A percentile compares a stretch with the other conserved stretches of the same genome.
phyloP scores from a whole-genome alignment of 2,797 vertebrate species.

The Platalea minor region DNA sequence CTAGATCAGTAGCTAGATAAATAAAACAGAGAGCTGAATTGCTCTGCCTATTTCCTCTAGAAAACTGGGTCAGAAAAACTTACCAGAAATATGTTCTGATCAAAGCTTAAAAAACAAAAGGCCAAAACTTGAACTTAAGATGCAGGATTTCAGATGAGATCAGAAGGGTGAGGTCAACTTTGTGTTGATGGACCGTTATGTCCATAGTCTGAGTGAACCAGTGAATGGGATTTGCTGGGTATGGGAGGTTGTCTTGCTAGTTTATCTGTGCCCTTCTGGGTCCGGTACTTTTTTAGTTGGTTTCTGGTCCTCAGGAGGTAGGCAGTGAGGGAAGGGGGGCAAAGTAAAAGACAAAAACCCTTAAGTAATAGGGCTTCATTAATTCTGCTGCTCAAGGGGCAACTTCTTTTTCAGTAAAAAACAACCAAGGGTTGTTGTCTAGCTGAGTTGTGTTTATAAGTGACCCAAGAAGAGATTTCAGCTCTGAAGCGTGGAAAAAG shows the following conservation, averaged over 20 bases:
- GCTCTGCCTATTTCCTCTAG: neutral
- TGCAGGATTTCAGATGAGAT: neutral
- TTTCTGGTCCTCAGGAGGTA: neutral
- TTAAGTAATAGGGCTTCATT: neutral
- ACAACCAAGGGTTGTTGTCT: neutral
- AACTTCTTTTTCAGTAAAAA: neutral
- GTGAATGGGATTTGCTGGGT: neutral
- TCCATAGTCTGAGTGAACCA: neutral
- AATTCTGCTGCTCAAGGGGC: neutral
- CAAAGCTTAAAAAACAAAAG: neutral
- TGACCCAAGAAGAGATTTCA: neutral
- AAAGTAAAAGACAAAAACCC: neutral
- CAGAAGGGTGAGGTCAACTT: neutral
- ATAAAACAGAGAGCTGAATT: neutral
- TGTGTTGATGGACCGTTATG: neutral
- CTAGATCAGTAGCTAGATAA: neutral
- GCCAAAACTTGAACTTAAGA: neutral
- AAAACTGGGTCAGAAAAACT: neutral
- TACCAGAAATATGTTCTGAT: neutral
- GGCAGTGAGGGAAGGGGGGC: neutral
- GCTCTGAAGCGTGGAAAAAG: neutral
- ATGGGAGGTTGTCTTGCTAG: fast-evolving
- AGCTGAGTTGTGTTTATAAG: neutral
- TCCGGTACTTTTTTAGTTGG: neutral
- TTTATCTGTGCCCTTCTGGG: neutral